Base-by-base conservation (phyloP, 2,888 invertebrate genomes). In the Apamea sordens region DNA sequence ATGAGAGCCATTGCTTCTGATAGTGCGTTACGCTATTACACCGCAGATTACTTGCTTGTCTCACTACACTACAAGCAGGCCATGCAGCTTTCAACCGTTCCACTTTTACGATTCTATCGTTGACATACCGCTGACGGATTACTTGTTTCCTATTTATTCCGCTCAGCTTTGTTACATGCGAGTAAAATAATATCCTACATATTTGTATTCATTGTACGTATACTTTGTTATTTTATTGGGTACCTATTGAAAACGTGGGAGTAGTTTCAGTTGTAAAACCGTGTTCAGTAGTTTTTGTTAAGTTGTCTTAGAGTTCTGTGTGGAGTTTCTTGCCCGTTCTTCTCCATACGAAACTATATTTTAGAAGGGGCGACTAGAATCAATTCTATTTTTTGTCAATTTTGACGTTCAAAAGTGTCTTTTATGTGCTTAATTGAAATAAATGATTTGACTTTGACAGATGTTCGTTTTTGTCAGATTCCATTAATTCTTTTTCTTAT, bases 101-200 rank as follows among this genome's bases (percentile, higher is more conserved):
- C 65, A 71, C 61, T 88, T 79, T 88, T 76, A 83, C 76, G 80
- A 78, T 80, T 83, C 72, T 74, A 71, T 80, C 36, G 70, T 13
- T 77, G 75, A 64, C 70, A 61, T 75, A 82, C 47, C 74, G 69
- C 79, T 79, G 89, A 86, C 76, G 79, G 68, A 88, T 83, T 69
- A 76, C 77, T 78, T 77, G 76, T 70, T 88, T 78, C 67, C 70
- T 47, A 76, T 86, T 82, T 88, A 76, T 80, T 80, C 53, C 47
- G 18, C 68, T 78, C 80, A 71, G 65, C 47, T 69, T 77, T 64
- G 71, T 81, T 47, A 47, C 50, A 61, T 56, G 32, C 41, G n/a
- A 47, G 61, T 56, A 67, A 56, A 36, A 36, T 63, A 70, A 86
- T 28, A 5, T 47, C n/a, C 63, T 68, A 61, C 28, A 32, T 69